Conservation (phyloP, 2,797 vertebrate genomes). For the Thamnophis elegans region DNA sequence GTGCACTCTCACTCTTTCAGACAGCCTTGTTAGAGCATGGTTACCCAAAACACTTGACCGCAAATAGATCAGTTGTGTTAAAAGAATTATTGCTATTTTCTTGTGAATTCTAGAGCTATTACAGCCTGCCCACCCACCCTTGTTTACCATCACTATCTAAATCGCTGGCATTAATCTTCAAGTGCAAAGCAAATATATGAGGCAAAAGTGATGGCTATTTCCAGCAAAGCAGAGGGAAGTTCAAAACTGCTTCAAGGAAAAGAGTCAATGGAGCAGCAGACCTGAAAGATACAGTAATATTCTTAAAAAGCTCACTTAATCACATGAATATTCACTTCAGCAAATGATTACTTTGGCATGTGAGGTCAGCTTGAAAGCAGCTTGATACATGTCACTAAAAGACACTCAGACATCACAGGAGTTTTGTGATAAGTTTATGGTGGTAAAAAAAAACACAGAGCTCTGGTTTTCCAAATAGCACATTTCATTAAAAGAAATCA, state of each 20-base stretch:
- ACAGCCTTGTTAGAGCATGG: not conserved
- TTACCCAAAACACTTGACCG: not conserved
- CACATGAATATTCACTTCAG: conserved; percentile 17
- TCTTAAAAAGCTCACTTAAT: not conserved
- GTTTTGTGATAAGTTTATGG: not conserved
- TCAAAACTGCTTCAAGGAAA: conserved; percentile 18
- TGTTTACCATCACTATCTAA: not conserved
- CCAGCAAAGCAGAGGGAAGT: conserved; percentile 12
- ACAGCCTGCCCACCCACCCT: not conserved
- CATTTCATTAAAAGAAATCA: not conserved
- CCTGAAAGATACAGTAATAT: conserved; percentile 6
- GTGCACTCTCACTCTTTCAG: not conserved
- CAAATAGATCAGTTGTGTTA: not conserved
- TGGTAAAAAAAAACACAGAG: not conserved
- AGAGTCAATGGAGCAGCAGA: conserved; percentile 14
- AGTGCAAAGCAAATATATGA: not conserved
- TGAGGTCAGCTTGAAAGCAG: conserved; percentile 1
- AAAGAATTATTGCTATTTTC: not conserved
- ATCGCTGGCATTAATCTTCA: not conserved
- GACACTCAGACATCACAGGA: not conserved
- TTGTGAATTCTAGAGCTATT: not conserved
- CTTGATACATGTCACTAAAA: not conserved
- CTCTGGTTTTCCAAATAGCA: not conserved
- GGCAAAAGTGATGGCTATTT: not conserved
- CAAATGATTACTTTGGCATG: conserved; percentile 13